Conservation (phyloP, 30 jellyfish, hydroid and myxozoan species). For the Aurelia aurita region DNA sequence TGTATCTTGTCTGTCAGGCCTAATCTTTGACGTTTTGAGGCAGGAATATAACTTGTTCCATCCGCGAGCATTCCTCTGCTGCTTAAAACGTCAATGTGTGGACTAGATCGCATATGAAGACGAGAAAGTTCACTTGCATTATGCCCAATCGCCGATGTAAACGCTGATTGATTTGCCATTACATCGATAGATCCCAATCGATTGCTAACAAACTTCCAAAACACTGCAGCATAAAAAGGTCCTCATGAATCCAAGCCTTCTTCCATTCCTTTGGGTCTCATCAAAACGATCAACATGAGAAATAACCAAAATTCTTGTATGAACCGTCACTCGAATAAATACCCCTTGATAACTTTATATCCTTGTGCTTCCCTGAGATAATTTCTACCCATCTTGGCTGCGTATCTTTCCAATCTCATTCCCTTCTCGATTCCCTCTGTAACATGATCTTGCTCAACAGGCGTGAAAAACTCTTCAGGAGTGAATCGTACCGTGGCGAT, state of each 20-base stretch:
- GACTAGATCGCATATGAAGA: constrained; percentile 43
- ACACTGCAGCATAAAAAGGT: background rate
- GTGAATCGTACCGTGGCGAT: constrained; percentile 56
- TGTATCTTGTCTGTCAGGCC: constrained; percentile 59
- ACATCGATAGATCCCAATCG: background rate
- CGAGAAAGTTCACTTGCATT: constrained; percentile 60
- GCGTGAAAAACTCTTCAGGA: constrained; percentile 34
- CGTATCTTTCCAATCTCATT: background rate
- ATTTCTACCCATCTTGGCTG: background rate
- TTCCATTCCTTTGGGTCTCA: background rate
- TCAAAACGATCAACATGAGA: constrained; percentile 12
- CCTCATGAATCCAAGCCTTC: background rate
- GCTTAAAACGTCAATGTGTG: constrained; percentile 65
- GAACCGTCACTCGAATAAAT: background rate
- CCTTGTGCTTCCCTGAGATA: background rate
- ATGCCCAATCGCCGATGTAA: constrained; percentile 65
- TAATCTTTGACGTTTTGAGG: constrained; percentile 62
- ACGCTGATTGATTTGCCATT: constrained; percentile 76
- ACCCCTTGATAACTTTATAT: background rate
- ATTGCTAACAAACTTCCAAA: too few relatives aligned
- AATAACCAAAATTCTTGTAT: background rate
- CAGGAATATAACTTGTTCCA: constrained; percentile 61
- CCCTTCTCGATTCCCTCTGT: constrained; percentile 15
- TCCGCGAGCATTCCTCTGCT: constrained; percentile 70
- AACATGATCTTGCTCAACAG: constrained; percentile 34